Evolutionary conservation across 2,113 vertebrate genomes (phyloP).

Genomic region (Heterochromis multidens): DNA sequence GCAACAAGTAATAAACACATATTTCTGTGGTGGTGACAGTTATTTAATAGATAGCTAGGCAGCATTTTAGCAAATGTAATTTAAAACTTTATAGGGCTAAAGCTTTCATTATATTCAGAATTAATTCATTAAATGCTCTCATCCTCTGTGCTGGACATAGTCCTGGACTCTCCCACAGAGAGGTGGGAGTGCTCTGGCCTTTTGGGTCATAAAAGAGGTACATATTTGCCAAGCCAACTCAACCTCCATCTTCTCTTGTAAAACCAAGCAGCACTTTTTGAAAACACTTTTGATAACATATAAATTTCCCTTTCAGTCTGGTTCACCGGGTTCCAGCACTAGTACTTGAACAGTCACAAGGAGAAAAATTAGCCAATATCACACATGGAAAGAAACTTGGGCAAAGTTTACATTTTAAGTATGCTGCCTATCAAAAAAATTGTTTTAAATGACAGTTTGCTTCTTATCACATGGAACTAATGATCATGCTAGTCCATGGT

Average conservation of each 20-base stretch:
- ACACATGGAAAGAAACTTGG: background rate
- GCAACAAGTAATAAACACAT: background rate
- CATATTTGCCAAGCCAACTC: background rate
- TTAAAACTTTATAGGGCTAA: too few relatives aligned
- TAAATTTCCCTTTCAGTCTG: background rate
- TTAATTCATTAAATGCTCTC: background rate
- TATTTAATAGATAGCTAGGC: background rate
- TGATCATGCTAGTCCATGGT: rapidly evolving
- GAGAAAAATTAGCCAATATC: rapidly evolving
- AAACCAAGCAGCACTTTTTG: too few relatives aligned
- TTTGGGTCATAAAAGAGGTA: background rate
- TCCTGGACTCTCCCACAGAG: background rate
- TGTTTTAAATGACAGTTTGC: background rate
- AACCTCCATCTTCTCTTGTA: background rate
- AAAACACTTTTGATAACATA: too few relatives aligned
- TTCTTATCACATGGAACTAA: background rate
- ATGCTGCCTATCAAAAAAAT: background rate
- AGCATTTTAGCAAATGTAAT: background rate
- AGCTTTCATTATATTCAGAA: background rate
- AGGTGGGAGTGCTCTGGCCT: background rate
- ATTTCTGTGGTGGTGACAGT: background rate
- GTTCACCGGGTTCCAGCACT: background rate
- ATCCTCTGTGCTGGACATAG: background rate
- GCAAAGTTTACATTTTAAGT: background rate
- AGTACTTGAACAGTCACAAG: background rate